Evolutionary conservation across 2,888 invertebrate species (phyloP).

Genomic region (Ectobius pallidus): DNA sequence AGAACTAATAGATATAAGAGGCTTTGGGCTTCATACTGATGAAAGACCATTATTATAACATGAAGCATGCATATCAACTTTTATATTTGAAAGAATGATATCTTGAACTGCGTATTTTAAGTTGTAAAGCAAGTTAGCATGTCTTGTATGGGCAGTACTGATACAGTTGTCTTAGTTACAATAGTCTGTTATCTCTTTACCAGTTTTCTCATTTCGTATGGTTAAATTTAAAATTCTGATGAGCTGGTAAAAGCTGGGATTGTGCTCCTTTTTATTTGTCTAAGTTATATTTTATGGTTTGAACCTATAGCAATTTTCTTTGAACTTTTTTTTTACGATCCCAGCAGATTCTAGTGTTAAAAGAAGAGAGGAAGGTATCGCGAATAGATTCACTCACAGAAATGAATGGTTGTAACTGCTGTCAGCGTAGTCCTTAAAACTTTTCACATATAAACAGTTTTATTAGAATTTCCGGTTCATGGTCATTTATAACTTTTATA

Average conservation of each 20-base stretch:
- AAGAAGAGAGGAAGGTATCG: not conserved
- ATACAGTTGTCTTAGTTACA: too few relatives aligned
- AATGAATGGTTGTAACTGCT: too few relatives aligned
- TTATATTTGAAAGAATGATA: too few relatives aligned
- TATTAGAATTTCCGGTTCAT: not conserved
- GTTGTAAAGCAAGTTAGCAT: too few relatives aligned
- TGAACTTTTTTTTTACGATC: not conserved
- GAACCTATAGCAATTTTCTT: not conserved
- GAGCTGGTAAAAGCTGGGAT: not conserved
- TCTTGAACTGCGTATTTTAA: too few relatives aligned
- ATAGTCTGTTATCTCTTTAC: too few relatives aligned
- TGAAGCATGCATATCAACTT: too few relatives aligned
- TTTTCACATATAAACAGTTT: not conserved
- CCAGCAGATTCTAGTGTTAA: not conserved
- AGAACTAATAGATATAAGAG: too few relatives aligned
- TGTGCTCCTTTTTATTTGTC: not conserved
- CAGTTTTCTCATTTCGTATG: not conserved
- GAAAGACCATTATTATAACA: too few relatives aligned
- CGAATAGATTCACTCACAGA: not conserved
- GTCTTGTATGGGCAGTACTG: too few relatives aligned
- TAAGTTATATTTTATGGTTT: not conserved
- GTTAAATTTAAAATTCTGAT: not conserved
- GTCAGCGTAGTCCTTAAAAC: not conserved
- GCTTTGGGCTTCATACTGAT: too few relatives aligned
- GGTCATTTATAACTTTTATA: too few relatives aligned